Base-by-base conservation (phyloP, 2,113 vertebrate species). In the Mixornis gularis region DNA sequence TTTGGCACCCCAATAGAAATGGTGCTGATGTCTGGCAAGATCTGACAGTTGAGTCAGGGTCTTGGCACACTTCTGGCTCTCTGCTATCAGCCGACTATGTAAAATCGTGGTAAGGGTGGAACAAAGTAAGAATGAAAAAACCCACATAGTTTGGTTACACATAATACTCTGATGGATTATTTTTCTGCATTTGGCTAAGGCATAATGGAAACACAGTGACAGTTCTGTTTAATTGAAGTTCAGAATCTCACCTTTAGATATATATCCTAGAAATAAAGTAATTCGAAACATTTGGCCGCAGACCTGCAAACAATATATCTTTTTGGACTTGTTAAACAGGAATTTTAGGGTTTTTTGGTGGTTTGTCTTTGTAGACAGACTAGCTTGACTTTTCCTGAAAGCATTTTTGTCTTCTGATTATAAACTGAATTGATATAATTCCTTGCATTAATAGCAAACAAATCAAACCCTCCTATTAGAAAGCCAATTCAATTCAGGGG, bases 221-320 rank as follows among this genome's bases (percentile, higher is more conserved):
- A 1, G 10, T 74, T 81, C 10, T 68, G 64, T 58, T 69, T 25
- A 62, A 32, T 10, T 92, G 22, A 96, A 87, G 87, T 73, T 95
- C 79, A 81, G 72, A 92, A 60, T 78, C 59, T 93, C 93, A 88
- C 64, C 32, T 94, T 74, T 85, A 90, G 81, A 74, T 69, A 82
- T 58, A 59, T 71, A 90, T 69, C 63, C 55, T 94, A 32, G n/a
- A 83, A 62, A 76, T 48, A 65, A 85, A 79, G n/a, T 44, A 60
- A 74, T 84, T 89, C 81, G 85, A 91, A 92, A 74, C 85, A 87
- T 93, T 73, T 96, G 88, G 95, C 96, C 96, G 97, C 93, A 96
- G 59, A 96, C 93, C 94, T 96, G 80, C 96, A 97, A 97, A 96
- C 96, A 97, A 96, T 97, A 91, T 97, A 97, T 97, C 95, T 96